phyloP scores from a whole-genome alignment of 2,113 vertebrate genomes.

The Leptobrachium ailaonicum region DNA sequence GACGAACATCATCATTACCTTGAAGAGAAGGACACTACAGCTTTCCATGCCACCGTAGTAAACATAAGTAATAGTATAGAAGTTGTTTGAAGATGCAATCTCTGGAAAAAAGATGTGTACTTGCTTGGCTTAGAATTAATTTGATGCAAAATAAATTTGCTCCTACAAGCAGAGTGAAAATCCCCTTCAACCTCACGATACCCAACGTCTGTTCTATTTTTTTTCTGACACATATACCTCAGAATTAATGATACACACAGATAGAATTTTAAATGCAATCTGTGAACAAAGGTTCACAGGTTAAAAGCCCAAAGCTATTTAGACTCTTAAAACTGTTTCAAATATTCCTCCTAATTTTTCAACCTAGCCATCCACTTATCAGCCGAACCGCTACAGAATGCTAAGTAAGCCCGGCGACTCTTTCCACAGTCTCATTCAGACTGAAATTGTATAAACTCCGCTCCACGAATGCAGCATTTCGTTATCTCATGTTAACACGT shows the following conservation, averaged over 20 bases:
- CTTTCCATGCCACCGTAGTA: background rate
- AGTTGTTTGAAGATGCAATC: background rate
- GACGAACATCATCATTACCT: too few relatives aligned
- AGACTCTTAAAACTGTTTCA: background rate
- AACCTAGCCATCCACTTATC: background rate
- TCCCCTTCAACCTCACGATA: background rate
- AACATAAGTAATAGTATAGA: background rate
- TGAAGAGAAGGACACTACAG: background rate
- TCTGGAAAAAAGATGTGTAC: background rate
- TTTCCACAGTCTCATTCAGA: background rate
- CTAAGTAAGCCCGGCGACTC: background rate
- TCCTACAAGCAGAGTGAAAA: background rate
- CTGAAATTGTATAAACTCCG: too few relatives aligned
- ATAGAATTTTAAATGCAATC: constrained; percentile 6
- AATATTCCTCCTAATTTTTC: background rate
- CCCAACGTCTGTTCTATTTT: background rate
- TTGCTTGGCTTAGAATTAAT: background rate
- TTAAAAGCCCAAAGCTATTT: constrained; percentile 5
- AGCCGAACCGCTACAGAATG: background rate
- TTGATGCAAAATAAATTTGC: background rate
- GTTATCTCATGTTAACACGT: too few relatives aligned
- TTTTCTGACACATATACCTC: background rate
- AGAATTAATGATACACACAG: background rate
- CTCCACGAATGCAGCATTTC: too few relatives aligned
- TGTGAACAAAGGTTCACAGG: background rate